Evolutionary conservation across 1,140 invertebrate genomes (phyloP).

Genomic region (Brachionus manjavacas): DNA sequence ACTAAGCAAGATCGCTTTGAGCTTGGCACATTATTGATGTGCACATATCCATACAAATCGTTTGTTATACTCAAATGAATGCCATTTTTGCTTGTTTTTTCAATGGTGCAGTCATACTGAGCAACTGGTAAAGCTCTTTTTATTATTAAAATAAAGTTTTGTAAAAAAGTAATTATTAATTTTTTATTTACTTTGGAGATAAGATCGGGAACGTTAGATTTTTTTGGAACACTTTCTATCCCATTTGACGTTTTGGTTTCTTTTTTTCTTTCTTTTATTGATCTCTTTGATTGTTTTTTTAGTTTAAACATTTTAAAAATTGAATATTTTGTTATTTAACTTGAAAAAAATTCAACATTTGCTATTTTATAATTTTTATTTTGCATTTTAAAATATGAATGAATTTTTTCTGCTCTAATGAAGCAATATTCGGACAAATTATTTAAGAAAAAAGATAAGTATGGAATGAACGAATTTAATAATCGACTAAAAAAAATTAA

Average conservation of each 20-base stretch:
- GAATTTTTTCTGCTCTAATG: neutral
- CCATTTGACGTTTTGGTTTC: neutral
- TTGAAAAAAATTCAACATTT: neutral
- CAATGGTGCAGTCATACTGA: slow-evolving; percentile 11
- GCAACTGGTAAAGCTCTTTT: slow-evolving; percentile 22
- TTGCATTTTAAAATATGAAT: neutral
- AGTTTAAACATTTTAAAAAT: slow-evolving; percentile 3
- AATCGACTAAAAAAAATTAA: too few relatives aligned
- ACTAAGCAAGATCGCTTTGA: neutral
- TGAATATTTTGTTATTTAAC: neutral
- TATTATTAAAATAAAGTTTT: too few relatives aligned
- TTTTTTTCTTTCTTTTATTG: neutral
- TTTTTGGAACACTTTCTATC: neutral
- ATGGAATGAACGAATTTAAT: too few relatives aligned
- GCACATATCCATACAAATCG: slow-evolving; percentile 8
- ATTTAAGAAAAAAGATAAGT: too few relatives aligned
- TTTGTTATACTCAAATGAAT: slow-evolving; percentile 8
- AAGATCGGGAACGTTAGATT: neutral
- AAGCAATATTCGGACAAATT: neutral
- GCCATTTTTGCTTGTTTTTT: slow-evolving; percentile 35
- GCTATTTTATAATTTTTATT: neutral
- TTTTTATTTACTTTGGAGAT: slow-evolving; percentile 17
- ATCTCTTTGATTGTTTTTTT: neutral
- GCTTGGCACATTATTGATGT: neutral
- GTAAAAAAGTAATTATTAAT: slow-evolving; percentile 33